Percentiles rank a stretch among this genome's conserved stretches.
These are phyloP conservation scores for Spinibarbus caldwelli DNA, from an alignment of 2,797 vertebrate genomes.

Conservation along the genomic window DNA sequence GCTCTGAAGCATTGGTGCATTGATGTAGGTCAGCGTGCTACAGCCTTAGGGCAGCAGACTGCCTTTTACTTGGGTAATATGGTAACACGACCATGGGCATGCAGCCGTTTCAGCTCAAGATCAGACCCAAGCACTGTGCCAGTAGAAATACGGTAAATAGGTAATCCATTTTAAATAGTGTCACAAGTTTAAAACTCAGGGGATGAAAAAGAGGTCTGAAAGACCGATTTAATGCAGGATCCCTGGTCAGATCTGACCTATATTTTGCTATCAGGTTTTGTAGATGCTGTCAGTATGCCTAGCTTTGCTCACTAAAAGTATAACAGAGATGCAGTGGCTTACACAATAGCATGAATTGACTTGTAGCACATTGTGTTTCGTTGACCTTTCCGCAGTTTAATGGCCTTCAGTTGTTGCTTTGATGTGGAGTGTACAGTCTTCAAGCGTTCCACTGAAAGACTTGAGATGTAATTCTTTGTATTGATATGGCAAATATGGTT, in stretches of 20 bases:
- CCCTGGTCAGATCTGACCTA: conserved; percentile 35
- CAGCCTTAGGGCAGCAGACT: conserved; percentile 13
- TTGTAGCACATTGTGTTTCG: background rate
- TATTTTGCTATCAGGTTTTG: conserved; percentile 20
- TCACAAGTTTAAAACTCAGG: conserved; percentile 26
- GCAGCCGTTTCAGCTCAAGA: background rate
- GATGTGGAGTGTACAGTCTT: conserved; percentile 1
- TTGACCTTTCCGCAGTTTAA: background rate
- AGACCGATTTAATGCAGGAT: conserved; percentile 9
- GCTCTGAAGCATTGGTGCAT: conserved; percentile 21
- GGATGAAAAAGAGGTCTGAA: conserved; percentile 17
- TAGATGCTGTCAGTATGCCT: background rate
- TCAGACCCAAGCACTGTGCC: conserved; percentile 23
- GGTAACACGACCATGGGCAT: background rate
- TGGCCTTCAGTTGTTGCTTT: conserved; percentile 17
- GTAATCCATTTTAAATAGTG: conserved; percentile 32
- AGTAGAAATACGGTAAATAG: conserved; percentile 19
- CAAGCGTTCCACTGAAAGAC: conserved; percentile 14
- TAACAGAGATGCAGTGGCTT: background rate
- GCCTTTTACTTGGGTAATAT: conserved; percentile 28
- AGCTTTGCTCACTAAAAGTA: conserved; percentile 20
- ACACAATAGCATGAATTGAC: conserved; percentile 25
- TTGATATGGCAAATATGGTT: conserved; percentile 47
- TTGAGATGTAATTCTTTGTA: conserved; percentile 40
- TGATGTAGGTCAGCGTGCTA: conserved; percentile 35